phyloP scores from a whole-genome alignment of 2,113 vertebrate species.

The Herpetotheres cachinnans region DNA sequence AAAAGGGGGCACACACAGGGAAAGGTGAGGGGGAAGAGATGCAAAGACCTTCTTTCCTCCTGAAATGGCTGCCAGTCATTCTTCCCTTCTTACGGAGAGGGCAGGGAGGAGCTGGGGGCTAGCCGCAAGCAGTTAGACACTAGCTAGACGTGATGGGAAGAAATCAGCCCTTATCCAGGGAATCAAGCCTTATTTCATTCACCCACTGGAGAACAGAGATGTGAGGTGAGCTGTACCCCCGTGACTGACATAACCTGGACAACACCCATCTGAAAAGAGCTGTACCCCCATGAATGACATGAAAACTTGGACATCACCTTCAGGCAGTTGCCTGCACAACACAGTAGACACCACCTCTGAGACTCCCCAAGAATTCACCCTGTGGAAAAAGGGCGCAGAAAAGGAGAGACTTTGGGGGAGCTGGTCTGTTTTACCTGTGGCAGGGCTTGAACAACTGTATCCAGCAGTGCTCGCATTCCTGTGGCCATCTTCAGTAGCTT shows the following conservation, averaged over 20 bases:
- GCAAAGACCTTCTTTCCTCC: neutral
- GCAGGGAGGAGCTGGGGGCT: neutral
- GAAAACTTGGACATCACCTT: neutral
- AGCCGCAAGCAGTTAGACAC: neutral
- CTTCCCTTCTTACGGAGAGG: neutral
- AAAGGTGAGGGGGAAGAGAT: neutral
- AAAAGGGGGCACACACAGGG: neutral
- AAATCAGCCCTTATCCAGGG: neutral
- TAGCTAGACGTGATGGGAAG: neutral
- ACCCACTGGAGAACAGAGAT: neutral
- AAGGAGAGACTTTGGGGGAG: neutral
- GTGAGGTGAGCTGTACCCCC: neutral
- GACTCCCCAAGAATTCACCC: neutral
- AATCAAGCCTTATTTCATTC: neutral
- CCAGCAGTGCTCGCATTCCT: slow-evolving; percentile 86
- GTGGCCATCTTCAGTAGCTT: slow-evolving; percentile 91
- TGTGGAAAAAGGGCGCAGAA: neutral
- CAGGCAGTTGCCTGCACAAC: neutral
- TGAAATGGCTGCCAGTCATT: neutral
- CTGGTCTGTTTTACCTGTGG: slow-evolving; percentile 80
- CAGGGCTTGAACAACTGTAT: slow-evolving; percentile 87
- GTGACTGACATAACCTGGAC: neutral
- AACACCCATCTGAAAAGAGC: neutral
- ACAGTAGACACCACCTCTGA: neutral
- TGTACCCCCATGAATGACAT: neutral